These are phyloP conservation scores for Amiota communis DNA, from an alignment of 2,888 invertebrate species.

Conservation along the genomic window DNA sequence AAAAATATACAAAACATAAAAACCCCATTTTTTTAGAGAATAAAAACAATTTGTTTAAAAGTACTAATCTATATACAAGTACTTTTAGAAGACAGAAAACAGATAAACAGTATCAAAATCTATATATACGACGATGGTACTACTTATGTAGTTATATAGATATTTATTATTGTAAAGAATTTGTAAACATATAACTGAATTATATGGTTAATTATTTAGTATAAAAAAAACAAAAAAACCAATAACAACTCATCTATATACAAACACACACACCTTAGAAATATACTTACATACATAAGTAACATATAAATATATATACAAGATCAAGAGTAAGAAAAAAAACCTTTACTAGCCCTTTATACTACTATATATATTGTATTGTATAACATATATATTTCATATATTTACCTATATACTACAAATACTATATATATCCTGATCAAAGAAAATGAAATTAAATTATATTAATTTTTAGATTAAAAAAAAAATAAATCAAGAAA, in stretches of 20 bases:
- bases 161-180: conserved; percentile 42
- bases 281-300: conserved; percentile 32
- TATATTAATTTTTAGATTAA: conserved; percentile 20
- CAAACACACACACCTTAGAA: conserved; percentile 33
- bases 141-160: conserved; percentile 33
- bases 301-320: neutral
- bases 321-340: conserved; percentile 29
- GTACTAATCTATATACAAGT: conserved; percentile 22
- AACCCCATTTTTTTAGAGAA: neutral
- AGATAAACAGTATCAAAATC: no score
- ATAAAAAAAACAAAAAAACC: conserved; percentile 12
- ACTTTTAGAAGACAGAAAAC: conserved; percentile 16
- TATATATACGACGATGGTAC: neutral
- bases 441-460: neutral
- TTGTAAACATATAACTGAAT: conserved; percentile 43
- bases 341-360: conserved; percentile 22
- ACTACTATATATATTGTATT: conserved; percentile 25
- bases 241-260: conserved; percentile 41
- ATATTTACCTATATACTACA: conserved; percentile 21
- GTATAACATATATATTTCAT: conserved; percentile 38
- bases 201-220: conserved; percentile 48
- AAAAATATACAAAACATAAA: neutral
- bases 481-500: conserved; percentile 6
- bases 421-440: neutral
- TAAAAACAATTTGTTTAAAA: no score